Percentiles rank a stretch among this genome's conserved stretches.
These are phyloP conservation scores for Hemibagrus guttatus DNA, from an alignment of 2,797 vertebrate genomes.

Conservation along the genomic window DNA sequence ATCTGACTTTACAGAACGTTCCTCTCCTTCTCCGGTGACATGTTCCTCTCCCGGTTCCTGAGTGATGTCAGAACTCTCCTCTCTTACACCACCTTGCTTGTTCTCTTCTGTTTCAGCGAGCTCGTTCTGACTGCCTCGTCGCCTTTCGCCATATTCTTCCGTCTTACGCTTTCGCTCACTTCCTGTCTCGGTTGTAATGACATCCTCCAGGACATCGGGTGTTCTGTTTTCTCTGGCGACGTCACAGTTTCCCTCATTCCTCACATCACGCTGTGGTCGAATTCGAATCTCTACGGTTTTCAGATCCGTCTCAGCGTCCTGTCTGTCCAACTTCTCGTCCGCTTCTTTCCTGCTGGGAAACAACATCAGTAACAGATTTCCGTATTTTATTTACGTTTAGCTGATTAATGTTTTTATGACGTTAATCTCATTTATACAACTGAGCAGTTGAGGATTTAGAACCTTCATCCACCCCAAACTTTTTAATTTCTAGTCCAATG, in stretches of 20 bases:
- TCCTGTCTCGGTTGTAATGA: not conserved
- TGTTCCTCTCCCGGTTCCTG: not conserved
- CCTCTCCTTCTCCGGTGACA: not conserved
- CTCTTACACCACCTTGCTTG: not conserved
- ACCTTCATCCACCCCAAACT: too few relatives aligned
- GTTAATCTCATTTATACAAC: too few relatives aligned
- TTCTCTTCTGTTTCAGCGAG: not conserved
- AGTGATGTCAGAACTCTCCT: not conserved
- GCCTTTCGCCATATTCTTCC: constrained; percentile 1
- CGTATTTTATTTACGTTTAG: too few relatives aligned
- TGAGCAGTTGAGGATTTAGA: too few relatives aligned
- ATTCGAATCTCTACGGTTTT: not conserved
- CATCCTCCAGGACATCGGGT: not conserved
- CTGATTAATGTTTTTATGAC: too few relatives aligned
- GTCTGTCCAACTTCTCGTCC: not conserved
- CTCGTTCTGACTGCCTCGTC: not conserved
- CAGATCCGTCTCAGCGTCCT: too few relatives aligned
- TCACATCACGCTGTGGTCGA: not conserved
- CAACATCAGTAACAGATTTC: not conserved
- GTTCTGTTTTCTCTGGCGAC: not conserved
- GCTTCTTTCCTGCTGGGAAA: constrained; percentile 11
- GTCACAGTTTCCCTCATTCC: not conserved
- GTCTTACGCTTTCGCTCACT: not conserved
- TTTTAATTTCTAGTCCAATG: too few relatives aligned
- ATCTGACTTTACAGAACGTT: not conserved